Percentiles rank a stretch among this genome's conserved stretches.
Evolutionary conservation across 1,140 invertebrate genomes (phyloP).

Genomic region (Schlechtendalia chinensis): DNA sequence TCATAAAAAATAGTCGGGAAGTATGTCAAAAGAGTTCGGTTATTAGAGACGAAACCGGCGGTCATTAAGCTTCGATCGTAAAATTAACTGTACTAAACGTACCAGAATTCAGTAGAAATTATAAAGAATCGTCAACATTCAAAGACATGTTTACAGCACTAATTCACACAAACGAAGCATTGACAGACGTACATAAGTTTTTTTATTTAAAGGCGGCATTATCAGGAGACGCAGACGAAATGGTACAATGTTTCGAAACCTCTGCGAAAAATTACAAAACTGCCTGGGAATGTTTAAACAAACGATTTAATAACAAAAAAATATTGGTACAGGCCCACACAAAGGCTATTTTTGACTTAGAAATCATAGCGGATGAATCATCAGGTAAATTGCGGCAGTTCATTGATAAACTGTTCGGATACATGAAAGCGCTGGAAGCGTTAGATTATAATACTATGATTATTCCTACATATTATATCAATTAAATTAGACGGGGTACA

Average conservation of each 20-base stretch:
- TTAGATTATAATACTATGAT: no score
- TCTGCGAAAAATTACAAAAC: no score
- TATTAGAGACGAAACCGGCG: no score
- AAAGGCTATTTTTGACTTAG: background rate
- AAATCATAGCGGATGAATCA: background rate
- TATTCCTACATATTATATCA: no score
- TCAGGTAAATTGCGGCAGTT: background rate
- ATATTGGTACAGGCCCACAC: background rate
- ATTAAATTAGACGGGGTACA: no score
- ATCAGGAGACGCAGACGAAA: no score
- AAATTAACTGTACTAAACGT: background rate
- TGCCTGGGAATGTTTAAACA: background rate
- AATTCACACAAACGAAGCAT: background rate
- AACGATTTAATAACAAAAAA: slow-evolving; percentile 3
- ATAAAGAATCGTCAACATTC: background rate
- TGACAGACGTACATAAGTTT: background rate
- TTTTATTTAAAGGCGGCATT: background rate
- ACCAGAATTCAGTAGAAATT: no score
- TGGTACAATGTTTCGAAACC: no score
- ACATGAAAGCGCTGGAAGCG: background rate
- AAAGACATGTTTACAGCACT: background rate
- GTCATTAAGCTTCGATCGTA: no score
- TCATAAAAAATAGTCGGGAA: background rate
- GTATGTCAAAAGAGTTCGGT: background rate
- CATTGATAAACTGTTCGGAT: background rate